Conservation (phyloP, 2,888 invertebrate species). For the Melangyna quadrimaculata region DNA sequence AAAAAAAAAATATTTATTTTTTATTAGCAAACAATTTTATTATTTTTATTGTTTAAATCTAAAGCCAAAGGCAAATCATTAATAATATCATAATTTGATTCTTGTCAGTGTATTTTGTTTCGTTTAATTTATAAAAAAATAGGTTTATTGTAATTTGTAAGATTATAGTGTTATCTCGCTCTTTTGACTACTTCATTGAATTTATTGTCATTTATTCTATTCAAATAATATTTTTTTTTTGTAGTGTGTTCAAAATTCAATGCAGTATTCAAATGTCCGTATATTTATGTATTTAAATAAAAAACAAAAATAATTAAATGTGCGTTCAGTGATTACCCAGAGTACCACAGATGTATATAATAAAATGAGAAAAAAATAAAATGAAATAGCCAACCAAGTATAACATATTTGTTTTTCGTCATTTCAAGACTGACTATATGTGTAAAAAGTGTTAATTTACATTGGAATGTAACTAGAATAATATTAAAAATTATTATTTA, state of each 20-base stretch:
- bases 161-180: conserved; percentile 38
- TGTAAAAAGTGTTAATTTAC: conserved; percentile 67
- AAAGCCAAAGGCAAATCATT: conserved; percentile 48
- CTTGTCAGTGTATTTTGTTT: conserved; percentile 32
- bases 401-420: conserved; percentile 56
- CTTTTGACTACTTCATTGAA: conserved; percentile 68
- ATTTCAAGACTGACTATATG: conserved; percentile 37
- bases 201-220: conserved; percentile 26
- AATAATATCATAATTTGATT: conserved; percentile 61
- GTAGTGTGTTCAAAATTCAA: conserved; percentile 45
- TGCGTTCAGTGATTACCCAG: conserved; percentile 52
- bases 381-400: conserved; percentile 67
- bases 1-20: conserved; percentile 17
- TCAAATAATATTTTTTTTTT: neutral
- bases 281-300: neutral
- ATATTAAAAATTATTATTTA: conserved; percentile 4
- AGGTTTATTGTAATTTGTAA: conserved; percentile 36
- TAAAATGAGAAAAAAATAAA: conserved; percentile 55
- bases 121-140: conserved; percentile 25
- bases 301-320: conserved; percentile 7
- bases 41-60: conserved; percentile 47
- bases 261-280: conserved; percentile 35
- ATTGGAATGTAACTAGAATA: conserved; percentile 65
- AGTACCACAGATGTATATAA: conserved; percentile 62
- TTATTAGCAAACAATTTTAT: conserved; percentile 67